Evolutionary conservation across 2,113 vertebrate genomes (phyloP), one percentile per base, ranked within the genome.

Genomic region (Chionomys nivalis): DNA sequence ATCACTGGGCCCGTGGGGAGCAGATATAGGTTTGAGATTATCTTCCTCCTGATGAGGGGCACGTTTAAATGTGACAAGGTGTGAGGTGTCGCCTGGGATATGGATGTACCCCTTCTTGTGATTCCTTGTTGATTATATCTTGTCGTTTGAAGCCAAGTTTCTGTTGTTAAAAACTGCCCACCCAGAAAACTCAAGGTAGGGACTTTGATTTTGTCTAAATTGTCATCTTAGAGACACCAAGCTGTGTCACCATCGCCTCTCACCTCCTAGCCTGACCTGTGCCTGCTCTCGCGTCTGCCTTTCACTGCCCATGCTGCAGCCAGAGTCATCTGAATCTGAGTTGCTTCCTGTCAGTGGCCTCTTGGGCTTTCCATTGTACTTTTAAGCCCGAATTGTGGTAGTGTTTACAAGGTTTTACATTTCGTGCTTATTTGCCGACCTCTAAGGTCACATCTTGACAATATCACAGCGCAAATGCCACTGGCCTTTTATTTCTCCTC

Each of bases 131-230:
- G 12, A 68, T 68, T 96, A 68, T 49, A 72, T 58, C 73, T 61
- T 96, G 76, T 44, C 9, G 2, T 77, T 83, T 86, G 52, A 42
- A 79, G 26, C 94, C 72, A 70, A 76, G n/a, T 66, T 23, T 83
- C 65, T 79, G 65, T 85, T 78, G 82, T 90, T 73, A 92, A 66
- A 92, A 93, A 47, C 42, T 89, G 66, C 44, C 72, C 87, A 44
- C 42, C 77, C 33, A 90, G 58, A 76, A 82, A 89, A 68, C 89
- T 58, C 28, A 68, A 70, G 39, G 87, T 33, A 19, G 21, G 47
- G 92, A 93, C 42, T 31, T 23, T 58, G 44, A 76, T 55, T 87
- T 94, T 68, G 16, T 65, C 14, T 70, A 87, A 28, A 83, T 13
- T 85, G 7, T 61, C 68, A 33, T 44, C 72, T 94, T 31, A 11